Conservation (phyloP, 2,888 invertebrate species). For the Megamerina dolium region DNA sequence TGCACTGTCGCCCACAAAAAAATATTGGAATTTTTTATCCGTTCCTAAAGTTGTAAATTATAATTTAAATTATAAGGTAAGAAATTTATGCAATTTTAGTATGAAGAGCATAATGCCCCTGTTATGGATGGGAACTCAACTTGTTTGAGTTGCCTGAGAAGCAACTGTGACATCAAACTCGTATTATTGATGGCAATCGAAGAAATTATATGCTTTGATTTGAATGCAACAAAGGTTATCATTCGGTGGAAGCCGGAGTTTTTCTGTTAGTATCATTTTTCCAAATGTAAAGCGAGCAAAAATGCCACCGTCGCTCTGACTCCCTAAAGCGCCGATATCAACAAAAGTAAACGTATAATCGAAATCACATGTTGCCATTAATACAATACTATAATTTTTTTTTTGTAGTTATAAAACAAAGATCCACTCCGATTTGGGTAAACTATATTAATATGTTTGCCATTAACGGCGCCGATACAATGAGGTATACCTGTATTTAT, state of each 20-base stretch:
- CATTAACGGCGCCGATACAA: constrained; percentile 1
- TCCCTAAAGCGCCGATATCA: background rate
- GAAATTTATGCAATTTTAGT: too few relatives aligned
- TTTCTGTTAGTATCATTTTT: background rate
- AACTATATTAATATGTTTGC: constrained; percentile 2
- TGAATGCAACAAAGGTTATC: background rate
- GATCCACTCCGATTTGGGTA: background rate
- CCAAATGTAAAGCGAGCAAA: background rate
- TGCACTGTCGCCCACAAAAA: constrained; percentile 9
- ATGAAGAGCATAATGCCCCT: too few relatives aligned
- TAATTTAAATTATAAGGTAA: too few relatives aligned
- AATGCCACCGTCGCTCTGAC: background rate
- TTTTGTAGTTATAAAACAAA: constrained; percentile 1
- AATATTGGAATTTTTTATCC: constrained; percentile 1
- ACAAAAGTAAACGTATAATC: background rate
- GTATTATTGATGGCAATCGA: too few relatives aligned
- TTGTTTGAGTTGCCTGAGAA: too few relatives aligned
- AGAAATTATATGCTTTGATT: too few relatives aligned
- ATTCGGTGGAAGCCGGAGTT: background rate
- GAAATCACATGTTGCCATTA: constrained; percentile 2
- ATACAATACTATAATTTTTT: background rate
- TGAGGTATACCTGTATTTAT: constrained; percentile 1
- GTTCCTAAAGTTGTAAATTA: too few relatives aligned
- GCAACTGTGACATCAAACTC: too few relatives aligned
- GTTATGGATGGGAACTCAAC: too few relatives aligned